A percentile compares a stretch with the other conserved stretches of the same genome.
These are phyloP conservation scores for Drosophila suboccidentalis DNA, from an alignment of 2,888 invertebrate species.

Conservation along the genomic window DNA sequence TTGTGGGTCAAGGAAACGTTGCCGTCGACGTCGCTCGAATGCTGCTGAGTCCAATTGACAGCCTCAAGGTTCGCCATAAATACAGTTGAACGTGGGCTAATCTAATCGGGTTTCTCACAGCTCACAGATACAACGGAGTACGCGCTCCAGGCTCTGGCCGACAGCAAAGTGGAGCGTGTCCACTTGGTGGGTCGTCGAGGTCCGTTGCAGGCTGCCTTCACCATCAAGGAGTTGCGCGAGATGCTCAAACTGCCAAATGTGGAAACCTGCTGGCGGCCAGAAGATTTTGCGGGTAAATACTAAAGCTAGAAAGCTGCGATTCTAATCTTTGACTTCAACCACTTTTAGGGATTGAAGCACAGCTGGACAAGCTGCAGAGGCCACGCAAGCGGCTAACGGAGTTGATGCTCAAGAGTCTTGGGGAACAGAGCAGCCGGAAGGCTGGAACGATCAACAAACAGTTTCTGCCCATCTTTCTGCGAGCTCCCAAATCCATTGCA, in stretches of 20 bases:
- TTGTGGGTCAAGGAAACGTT: conserved; percentile 99
- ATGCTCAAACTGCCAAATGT: conserved; percentile 92
- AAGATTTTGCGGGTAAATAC: conserved; percentile 88
- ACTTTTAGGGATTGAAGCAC: conserved; percentile 86
- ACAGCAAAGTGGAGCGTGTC: conserved; percentile 92
- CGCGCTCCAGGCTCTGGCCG: conserved; percentile 90
- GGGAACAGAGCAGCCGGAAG: conserved; percentile 84
- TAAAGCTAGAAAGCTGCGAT: no score
- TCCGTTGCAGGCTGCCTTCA: conserved; percentile 98
- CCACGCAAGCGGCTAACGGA: conserved; percentile 95
- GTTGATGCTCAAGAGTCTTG: conserved; percentile 92
- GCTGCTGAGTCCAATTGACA: conserved; percentile 93
- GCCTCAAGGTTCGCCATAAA: conserved; percentile 88
- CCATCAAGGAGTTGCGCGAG: conserved; percentile 98
- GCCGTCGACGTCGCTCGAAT: conserved; percentile 99
- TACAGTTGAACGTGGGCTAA: fast-evolving
- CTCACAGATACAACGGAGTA: conserved; percentile 93
- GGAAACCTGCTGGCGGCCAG: conserved; percentile 88
- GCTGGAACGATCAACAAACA: conserved; percentile 64
- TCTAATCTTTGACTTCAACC: background rate
- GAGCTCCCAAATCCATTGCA: conserved; percentile 86
- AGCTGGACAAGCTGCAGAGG: conserved; percentile 88
- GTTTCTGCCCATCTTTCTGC: conserved; percentile 90
- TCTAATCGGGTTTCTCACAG: conserved; percentile 34
- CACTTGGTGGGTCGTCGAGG: conserved; percentile 96